These are phyloP conservation scores for Alethe castanea DNA, from an alignment of 2,113 vertebrate species.

Conservation along the genomic window DNA sequence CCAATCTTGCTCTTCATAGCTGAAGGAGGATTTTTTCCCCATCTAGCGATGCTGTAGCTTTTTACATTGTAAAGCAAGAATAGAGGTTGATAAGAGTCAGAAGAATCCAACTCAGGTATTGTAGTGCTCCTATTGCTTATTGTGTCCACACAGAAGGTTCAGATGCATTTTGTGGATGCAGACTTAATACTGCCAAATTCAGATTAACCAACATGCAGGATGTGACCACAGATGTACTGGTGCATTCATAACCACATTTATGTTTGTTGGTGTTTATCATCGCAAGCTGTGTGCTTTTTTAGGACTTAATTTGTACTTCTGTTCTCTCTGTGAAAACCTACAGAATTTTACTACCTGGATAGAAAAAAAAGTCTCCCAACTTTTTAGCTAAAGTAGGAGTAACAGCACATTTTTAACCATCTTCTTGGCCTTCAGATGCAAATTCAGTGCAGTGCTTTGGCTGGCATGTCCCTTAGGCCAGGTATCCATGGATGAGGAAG, in stretches of 20 bases:
- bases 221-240: too few relatives aligned
- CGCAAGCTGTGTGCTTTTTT: background rate
- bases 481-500: background rate
- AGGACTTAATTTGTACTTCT: background rate
- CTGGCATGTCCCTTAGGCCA: rapidly evolving
- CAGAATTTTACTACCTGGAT: background rate
- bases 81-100: background rate
- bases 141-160: background rate
- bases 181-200: background rate
- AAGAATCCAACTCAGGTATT: rapidly evolving
- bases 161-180: background rate
- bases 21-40: background rate
- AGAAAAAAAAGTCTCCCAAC: background rate
- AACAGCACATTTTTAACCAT: background rate
- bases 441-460: rapidly evolving
- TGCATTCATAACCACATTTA: background rate
- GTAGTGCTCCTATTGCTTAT: background rate
- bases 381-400: background rate
- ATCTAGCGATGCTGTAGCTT: background rate
- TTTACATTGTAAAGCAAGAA: background rate
- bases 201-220: background rate
- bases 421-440: background rate
- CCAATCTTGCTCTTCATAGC: background rate
- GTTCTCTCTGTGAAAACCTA: background rate
- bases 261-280: background rate